These are phyloP conservation scores for Actenoides hombroni DNA, from an alignment of 2,113 vertebrate species.

Conservation along the genomic window DNA sequence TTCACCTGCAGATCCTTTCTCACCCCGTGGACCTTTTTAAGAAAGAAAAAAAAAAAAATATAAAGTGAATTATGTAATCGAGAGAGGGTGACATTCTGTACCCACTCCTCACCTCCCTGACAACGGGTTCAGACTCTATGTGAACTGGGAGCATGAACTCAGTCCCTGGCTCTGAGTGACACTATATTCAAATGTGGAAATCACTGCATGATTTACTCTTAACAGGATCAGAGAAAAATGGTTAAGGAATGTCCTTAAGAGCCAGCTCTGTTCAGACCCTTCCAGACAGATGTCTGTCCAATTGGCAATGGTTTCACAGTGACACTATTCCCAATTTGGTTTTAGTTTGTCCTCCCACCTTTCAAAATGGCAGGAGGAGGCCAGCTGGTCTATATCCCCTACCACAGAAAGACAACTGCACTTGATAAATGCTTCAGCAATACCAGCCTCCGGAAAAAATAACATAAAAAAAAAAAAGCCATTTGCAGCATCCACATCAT, in stretches of 20 bases:
- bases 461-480: neutral
- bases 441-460: neutral
- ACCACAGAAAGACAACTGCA: neutral
- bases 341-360: neutral
- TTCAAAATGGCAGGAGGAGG: neutral
- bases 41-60: neutral
- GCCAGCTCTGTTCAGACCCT: neutral
- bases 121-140: neutral
- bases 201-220: neutral
- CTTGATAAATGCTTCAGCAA: neutral
- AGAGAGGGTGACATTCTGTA: neutral
- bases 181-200: neutral
- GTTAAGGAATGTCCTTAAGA: neutral
- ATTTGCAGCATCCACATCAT: neutral
- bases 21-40: conserved; percentile 77
- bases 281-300: neutral
- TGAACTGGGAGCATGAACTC: neutral
- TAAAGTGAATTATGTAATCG: neutral
- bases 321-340: neutral
- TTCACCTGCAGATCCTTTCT: conserved; percentile 79
- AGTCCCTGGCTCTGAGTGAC: neutral
- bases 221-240: neutral
- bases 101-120: neutral
- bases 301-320: neutral
- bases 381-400: neutral